Percentiles rank a stretch among this genome's conserved stretches.
phyloP scores from a whole-genome alignment of 1,140 invertebrate species.

The Tetragnatha versicolor region DNA sequence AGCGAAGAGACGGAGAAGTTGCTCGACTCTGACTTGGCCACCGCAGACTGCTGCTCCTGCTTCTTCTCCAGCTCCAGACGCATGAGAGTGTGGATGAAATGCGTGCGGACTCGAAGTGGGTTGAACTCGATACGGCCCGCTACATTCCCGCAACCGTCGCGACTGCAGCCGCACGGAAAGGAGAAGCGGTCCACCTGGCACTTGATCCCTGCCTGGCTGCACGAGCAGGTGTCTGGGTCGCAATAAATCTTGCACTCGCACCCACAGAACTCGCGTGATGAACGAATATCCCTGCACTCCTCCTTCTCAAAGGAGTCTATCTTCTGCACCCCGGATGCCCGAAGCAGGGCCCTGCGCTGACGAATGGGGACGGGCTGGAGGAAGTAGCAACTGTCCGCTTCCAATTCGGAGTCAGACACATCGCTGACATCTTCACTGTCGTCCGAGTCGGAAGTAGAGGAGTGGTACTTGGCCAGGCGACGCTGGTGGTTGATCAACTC shows the following conservation, averaged over 20 bases:
- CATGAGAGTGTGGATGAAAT: slow-evolving; percentile 97
- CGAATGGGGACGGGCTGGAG: slow-evolving; percentile 87
- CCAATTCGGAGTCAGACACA: slow-evolving; percentile 81
- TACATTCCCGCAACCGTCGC: slow-evolving; percentile 91
- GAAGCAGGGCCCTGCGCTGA: slow-evolving; percentile 83
- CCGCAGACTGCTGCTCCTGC: slow-evolving; percentile 64
- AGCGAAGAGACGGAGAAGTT: slow-evolving; percentile 48
- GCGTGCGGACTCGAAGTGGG: slow-evolving; percentile 92
- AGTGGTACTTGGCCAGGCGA: slow-evolving; percentile 66
- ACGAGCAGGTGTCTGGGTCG: slow-evolving; percentile 93
- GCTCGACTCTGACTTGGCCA: slow-evolving; percentile 6
- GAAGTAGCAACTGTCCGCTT: slow-evolving; percentile 92
- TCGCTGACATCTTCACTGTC: slow-evolving; percentile 78
- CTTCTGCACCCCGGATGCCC: slow-evolving; percentile 88
- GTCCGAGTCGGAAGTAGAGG: slow-evolving; percentile 55
- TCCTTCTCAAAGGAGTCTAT: slow-evolving; percentile 94
- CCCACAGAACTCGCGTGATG: slow-evolving; percentile 92
- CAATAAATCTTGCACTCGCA: slow-evolving; percentile 93
- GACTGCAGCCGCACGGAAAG: slow-evolving; percentile 95
- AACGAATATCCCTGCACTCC: slow-evolving; percentile 89
- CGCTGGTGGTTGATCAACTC: slow-evolving; percentile 80
- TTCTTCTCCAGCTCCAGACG: slow-evolving; percentile 89
- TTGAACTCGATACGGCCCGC: slow-evolving; percentile 95
- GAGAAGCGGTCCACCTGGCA: slow-evolving; percentile 94
- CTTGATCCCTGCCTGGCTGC: slow-evolving; percentile 92